Base-by-base conservation (phyloP, 2,888 invertebrate genomes). In the Parnassius mnemosyne region DNA sequence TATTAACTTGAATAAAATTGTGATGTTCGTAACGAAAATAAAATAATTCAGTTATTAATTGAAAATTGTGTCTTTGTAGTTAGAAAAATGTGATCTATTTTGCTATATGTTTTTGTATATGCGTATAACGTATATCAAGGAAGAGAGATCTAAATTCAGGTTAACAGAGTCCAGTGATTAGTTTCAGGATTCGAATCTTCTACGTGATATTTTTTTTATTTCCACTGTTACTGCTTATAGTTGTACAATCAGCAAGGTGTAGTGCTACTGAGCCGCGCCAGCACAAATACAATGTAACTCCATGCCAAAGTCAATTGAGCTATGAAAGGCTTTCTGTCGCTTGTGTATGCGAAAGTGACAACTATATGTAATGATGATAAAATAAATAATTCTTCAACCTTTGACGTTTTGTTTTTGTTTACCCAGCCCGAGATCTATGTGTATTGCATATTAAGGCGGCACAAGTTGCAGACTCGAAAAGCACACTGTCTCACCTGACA, bases 281-380 rank as follows among this genome's bases (percentile, higher is more conserved):
- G 88, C 89, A 88, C 89, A 89, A 88, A 89, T 80, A 83, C 79
- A 75, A 79, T 87, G 83, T 86, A 82, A 87, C 80, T 86, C 85
- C 85, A 91, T 90, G 89, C 90, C 90, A 91, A 91, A 91, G 90
- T 90, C 90, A 91, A 91, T 91, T 90, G 89, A 89, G 90, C 87
- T 90, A 88, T 83, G 84, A 80, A 89, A 82, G 81, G 89, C 88
- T 89, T 89, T 76, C 85, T 85, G 89, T 89, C 90, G 89, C 89
- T 85, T 89, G 84, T 90, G 85, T 85, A 81, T 84, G 80, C 82
- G 76, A 84, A 89, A 88, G 89, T 87, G 90, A 90, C 89, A 87
- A 87, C 80, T 85, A 87, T 89, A 82, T 88, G 83, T 86, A 83
- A 84, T 85, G 76, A 82, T 83, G 75, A 81, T 84, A 84, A 86